These are phyloP conservation scores for Coracias cyanogaster DNA, from an alignment of 2,797 vertebrate species.

Conservation along the genomic window DNA sequence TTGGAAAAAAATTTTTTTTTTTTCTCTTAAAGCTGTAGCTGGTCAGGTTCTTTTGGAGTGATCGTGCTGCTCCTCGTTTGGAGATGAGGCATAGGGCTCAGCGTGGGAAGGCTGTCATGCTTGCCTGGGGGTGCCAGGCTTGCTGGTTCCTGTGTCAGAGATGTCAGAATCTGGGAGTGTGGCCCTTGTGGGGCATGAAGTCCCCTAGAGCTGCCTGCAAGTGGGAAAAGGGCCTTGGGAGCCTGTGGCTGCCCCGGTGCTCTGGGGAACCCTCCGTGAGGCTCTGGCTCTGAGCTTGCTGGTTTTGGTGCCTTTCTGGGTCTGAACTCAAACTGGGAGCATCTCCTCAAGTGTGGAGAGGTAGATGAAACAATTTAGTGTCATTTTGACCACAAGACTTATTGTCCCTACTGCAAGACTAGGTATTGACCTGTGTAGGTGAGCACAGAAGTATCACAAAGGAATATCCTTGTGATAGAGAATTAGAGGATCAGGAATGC, in stretches of 20 bases:
- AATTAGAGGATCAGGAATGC: background rate
- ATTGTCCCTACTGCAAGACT: background rate
- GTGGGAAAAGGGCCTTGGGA: background rate
- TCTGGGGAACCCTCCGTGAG: fast-evolving
- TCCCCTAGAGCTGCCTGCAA: background rate
- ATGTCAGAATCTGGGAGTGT: fast-evolving
- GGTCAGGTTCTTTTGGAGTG: background rate
- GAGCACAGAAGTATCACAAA: background rate
- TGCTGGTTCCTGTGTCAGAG: background rate
- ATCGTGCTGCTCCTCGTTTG: background rate
- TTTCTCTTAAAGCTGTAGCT: background rate
- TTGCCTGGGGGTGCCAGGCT: background rate
- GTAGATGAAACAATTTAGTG: background rate
- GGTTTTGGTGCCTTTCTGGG: background rate
- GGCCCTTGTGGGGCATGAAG: background rate
- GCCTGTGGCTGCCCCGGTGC: background rate
- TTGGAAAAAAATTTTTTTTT: background rate
- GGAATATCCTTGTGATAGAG: background rate
- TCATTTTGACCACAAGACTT: background rate
- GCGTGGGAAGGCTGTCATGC: too few species aligned
- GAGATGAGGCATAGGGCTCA: background rate
- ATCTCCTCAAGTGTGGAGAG: background rate
- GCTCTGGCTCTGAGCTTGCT: background rate
- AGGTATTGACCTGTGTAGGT: background rate
- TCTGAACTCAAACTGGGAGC: background rate